These are phyloP conservation scores for Megalops cyprinoides DNA, from an alignment of 2,797 vertebrate species.

Conservation along the genomic window DNA sequence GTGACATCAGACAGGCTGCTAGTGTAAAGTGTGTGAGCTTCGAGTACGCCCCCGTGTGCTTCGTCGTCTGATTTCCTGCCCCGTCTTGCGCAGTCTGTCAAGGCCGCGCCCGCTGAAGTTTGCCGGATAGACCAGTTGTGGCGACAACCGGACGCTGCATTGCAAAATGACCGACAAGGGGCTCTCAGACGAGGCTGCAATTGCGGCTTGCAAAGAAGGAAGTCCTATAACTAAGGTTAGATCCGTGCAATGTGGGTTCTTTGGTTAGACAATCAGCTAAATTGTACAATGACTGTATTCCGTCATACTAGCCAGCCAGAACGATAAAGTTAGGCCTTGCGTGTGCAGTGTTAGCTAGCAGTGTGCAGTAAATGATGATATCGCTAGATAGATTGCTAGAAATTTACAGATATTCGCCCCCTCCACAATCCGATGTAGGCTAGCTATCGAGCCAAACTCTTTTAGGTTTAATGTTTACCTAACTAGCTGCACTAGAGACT, in stretches of 20 bases:
- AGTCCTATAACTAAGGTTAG: constrained; percentile 68
- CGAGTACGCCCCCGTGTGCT: background rate
- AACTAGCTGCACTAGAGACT: background rate
- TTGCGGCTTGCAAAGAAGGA: constrained; percentile 71
- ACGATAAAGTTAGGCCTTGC: background rate
- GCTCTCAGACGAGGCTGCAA: constrained; percentile 65
- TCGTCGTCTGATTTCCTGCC: background rate
- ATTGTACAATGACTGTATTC: background rate
- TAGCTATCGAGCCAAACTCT: no score
- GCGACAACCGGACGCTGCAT: background rate
- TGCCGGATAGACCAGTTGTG: background rate
- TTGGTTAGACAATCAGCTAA: background rate
- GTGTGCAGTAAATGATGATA: background rate
- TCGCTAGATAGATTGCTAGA: background rate
- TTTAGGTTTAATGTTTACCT: no score
- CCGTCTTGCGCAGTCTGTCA: background rate
- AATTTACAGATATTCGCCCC: background rate
- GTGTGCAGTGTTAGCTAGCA: background rate
- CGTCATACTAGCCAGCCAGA: background rate
- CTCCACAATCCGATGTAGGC: background rate
- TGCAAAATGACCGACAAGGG: constrained; percentile 71
- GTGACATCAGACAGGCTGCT: no score
- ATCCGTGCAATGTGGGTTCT: background rate
- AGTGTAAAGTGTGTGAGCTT: no score
- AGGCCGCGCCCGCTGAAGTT: background rate